Evolutionary conservation across 2,797 vertebrate species (phyloP), one percentile per base, ranked within the genome.

Genomic region (Sebastes vulpes): DNA sequence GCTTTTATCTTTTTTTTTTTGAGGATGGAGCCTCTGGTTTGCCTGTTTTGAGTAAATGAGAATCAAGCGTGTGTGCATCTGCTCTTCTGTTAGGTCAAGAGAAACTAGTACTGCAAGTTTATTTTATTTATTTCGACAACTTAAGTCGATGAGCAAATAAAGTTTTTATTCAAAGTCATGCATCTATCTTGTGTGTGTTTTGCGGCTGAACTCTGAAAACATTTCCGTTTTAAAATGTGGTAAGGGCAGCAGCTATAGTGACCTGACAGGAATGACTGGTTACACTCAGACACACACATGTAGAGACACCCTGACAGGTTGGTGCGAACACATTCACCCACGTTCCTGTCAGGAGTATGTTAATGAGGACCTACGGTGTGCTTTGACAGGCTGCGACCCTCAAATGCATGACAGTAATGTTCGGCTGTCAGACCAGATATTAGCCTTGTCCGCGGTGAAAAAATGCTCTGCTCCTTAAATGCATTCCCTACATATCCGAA

Each of bases 261-360:
- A 42, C 72, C 87, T 53, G 80, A 94, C 88, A 66, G 89, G 92
- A 86, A 71, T 12, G 82, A 90, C 86, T 70, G 82, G 92, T 94
- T 90, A 20, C 21, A 25, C 35, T 23, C 53, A 20, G 21, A 29
- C 38, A n/a, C 59, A n/a, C 59, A 32, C 35, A 35, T 10, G 35
- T 38, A 38, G 35, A 16, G 5, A 66, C 56, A 46, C 5, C 12
- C 72, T 54, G 31, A 32, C 56, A 73, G 29, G 26, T 20, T 50
- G 20, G n/a, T 48, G 14, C 25, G 57, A 29, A 64, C 20, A 26
- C 66, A 6, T 32, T 56, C 56, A 42, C 31, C 25, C 50, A 61
- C 5, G 0, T 18, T 42, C 31, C 23, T 57, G 65, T 28, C 68
- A 60, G 46, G 11, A 28, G 3, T 12, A 12, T 5, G 5, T 58